phyloP scores from a whole-genome alignment of 2,113 vertebrate species.

The Microcebus tavaratra region DNA sequence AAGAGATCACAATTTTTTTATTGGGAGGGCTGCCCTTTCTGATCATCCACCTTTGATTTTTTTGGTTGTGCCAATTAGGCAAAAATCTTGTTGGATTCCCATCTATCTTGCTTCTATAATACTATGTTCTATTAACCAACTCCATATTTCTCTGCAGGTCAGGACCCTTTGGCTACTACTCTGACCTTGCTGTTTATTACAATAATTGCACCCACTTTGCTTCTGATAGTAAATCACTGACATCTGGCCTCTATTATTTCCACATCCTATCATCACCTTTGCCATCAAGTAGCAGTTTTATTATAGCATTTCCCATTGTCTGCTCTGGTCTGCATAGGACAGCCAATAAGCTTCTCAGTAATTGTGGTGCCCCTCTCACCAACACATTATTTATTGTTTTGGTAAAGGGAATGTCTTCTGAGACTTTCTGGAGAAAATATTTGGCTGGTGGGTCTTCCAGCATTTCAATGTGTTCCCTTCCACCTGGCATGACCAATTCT shows the following conservation, averaged over 20 bases:
- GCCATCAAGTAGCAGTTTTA: conserved; percentile 43
- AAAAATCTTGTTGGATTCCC: neutral
- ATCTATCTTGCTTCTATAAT: neutral
- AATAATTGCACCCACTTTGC: conserved; percentile 10
- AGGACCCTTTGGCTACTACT: neutral
- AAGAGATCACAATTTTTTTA: neutral
- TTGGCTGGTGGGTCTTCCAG: neutral
- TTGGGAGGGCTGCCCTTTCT: neutral
- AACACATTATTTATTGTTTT: neutral
- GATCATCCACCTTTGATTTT: neutral
- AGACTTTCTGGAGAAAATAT: conserved; percentile 16
- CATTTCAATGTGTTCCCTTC: neutral
- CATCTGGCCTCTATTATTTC: conserved; percentile 35
- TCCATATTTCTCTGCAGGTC: neutral
- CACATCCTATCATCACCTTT: conserved; percentile 39
- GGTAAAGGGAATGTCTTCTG: neutral
- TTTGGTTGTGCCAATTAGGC: neutral
- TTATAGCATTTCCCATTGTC: conserved; percentile 3
- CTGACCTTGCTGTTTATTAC: conserved; percentile 17
- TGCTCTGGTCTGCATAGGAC: neutral
- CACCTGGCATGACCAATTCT: neutral
- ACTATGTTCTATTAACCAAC: neutral
- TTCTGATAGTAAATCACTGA: neutral
- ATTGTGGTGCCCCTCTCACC: neutral
- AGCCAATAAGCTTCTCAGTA: neutral